Percentiles rank a stretch among this genome's conserved stretches.
Conservation (phyloP, 1,140 invertebrate species). For the Drosophila grimshawi region DNA sequence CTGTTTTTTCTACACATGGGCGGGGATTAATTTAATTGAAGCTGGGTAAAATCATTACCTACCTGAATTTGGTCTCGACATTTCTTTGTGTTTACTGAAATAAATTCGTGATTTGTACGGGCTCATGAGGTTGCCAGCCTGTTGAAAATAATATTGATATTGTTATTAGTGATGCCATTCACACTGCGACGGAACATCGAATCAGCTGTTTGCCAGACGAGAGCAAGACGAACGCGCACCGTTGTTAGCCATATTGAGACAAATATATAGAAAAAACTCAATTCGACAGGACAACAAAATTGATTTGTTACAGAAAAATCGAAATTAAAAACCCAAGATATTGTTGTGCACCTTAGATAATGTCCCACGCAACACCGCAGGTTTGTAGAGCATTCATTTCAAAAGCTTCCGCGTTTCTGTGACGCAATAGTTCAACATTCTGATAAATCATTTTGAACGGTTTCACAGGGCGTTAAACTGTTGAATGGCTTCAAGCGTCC, state of each 20-base stretch:
- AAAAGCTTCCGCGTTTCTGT: constrained; percentile 45
- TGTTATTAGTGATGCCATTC: constrained; percentile 9
- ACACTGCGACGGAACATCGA: not conserved
- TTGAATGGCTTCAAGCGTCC: constrained; percentile 84
- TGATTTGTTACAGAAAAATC: constrained; percentile 20
- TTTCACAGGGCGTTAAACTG: constrained; percentile 69
- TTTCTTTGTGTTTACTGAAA: constrained; percentile 50
- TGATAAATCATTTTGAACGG: constrained; percentile 10
- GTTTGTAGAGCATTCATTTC: constrained; percentile 23
- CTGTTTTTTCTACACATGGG: constrained; percentile 29
- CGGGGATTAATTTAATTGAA: not conserved
- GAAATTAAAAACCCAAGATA: constrained; percentile 8
- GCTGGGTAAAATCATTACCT: not conserved
- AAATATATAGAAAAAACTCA: constrained; percentile 35
- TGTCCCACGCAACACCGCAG: constrained; percentile 72
- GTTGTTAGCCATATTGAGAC: constrained; percentile 49
- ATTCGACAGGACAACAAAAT: constrained; percentile 27
- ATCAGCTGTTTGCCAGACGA: constrained; percentile 47
- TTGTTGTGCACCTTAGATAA: constrained; percentile 29
- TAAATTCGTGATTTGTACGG: constrained; percentile 17
- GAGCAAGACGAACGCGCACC: constrained; percentile 44
- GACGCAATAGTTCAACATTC: constrained; percentile 59
- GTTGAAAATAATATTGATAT: not conserved
- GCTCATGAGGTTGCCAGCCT: constrained; percentile 4
- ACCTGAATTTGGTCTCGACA: constrained; percentile 45